A percentile compares a stretch with the other conserved stretches of the same genome.
Evolutionary conservation across 37 sponge, comb jelly and placozoan genomes (phyloP).

Genomic region (Bolinopsis microptera): DNA sequence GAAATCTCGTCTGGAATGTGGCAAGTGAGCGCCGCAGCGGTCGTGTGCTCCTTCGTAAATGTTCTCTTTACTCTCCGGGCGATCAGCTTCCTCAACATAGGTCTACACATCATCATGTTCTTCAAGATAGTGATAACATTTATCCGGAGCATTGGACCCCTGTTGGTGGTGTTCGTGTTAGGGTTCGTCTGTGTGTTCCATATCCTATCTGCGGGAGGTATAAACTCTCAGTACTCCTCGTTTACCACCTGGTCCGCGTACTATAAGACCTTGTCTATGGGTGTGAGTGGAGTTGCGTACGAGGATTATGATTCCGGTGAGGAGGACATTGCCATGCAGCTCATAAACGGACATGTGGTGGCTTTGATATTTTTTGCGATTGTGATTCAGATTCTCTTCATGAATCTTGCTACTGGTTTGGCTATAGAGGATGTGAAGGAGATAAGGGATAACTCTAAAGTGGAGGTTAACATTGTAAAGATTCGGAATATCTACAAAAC

Average conservation of each 20-base stretch:
- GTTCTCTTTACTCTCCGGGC: background rate
- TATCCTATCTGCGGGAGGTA: background rate
- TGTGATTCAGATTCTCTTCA: constrained; percentile 14
- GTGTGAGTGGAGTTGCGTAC: background rate
- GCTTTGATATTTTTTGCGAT: background rate
- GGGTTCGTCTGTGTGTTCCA: background rate
- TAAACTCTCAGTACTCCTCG: background rate
- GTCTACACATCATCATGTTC: constrained; percentile 27
- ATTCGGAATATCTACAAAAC: background rate
- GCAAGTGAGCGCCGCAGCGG: background rate
- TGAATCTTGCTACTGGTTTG: constrained; percentile 2
- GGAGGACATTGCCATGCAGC: background rate
- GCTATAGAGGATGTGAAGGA: constrained; percentile 17
- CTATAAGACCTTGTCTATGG: background rate
- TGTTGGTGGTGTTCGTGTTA: background rate
- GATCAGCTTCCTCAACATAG: background rate
- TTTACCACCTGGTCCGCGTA: background rate
- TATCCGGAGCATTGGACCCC: background rate
- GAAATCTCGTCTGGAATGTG: background rate
- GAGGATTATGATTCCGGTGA: background rate
- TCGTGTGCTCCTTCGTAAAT: background rate
- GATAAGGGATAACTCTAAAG: constrained; percentile 7
- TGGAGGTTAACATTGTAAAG: background rate
- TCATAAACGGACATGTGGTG: background rate
- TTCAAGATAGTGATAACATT: background rate